Conservation (phyloP, 2,888 invertebrate genomes). For the Ypsolopha scabrella region DNA sequence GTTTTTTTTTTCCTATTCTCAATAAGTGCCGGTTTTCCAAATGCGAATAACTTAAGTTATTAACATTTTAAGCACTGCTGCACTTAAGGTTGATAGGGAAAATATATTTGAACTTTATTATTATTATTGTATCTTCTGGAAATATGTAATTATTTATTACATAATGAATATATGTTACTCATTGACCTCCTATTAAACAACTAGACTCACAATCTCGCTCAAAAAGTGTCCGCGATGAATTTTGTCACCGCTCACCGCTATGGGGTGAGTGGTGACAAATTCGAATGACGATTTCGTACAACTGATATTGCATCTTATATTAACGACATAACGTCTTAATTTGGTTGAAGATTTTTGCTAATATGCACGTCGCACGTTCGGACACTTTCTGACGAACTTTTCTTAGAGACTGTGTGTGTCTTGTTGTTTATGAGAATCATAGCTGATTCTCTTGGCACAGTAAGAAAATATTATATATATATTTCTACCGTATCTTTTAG, state of each 20-base stretch:
- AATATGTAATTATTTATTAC: not conserved
- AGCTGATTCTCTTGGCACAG: too few species aligned
- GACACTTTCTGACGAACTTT: too few species aligned
- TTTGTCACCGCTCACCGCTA: too few species aligned
- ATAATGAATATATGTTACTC: not conserved
- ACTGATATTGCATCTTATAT: too few species aligned
- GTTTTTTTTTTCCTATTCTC: slow-evolving; percentile 44
- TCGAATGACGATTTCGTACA: too few species aligned
- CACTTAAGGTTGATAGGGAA: slow-evolving; percentile 64
- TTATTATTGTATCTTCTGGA: not conserved
- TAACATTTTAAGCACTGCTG: slow-evolving; percentile 55
- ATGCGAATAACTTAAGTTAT: slow-evolving; percentile 62
- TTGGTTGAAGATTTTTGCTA: too few species aligned
- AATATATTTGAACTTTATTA: not conserved
- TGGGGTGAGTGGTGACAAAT: too few species aligned
- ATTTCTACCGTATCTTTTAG: slow-evolving; percentile 24
- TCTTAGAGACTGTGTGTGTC: slow-evolving; percentile 5
- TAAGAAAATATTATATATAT: not conserved
- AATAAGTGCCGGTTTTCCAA: slow-evolving; percentile 61
- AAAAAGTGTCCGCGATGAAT: too few species aligned
- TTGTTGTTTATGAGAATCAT: too few species aligned
- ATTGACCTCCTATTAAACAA: slow-evolving; percentile 27
- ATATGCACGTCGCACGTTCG: too few species aligned
- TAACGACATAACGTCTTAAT: too few species aligned
- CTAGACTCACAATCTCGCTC: too few species aligned